A percentile compares a stretch with the other conserved stretches of the same genome.
These are phyloP conservation scores for Clepsis dumicolana DNA, from an alignment of 2,888 invertebrate genomes.

Conservation along the genomic window DNA sequence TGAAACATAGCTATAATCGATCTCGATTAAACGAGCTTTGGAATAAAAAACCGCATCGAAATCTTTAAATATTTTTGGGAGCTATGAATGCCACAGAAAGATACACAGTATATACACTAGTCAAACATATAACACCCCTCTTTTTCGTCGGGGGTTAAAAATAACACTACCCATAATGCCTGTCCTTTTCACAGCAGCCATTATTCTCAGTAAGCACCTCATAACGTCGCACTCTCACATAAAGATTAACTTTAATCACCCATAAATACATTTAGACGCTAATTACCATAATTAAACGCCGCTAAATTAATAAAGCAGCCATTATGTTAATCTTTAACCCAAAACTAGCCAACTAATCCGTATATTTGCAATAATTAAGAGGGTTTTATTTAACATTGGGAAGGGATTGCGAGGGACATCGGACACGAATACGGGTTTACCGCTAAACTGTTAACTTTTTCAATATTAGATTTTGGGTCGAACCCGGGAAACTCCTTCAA, in stretches of 20 bases:
- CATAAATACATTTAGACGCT: neutral
- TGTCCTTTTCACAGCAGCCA: neutral
- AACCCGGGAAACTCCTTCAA: no score
- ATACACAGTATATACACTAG: no score
- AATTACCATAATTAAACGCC: slow-evolving; percentile 4
- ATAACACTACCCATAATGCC: no score
- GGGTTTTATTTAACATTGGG: slow-evolving; percentile 2
- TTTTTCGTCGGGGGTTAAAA: no score
- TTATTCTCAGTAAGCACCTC: neutral
- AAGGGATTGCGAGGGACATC: neutral
- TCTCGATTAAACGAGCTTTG: no score
- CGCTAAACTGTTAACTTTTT: neutral
- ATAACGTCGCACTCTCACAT: slow-evolving; percentile 3
- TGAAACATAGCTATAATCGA: no score
- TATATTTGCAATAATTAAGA: slow-evolving; percentile 6
- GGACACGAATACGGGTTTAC: neutral
- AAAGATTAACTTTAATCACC: neutral
- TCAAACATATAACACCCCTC: no score
- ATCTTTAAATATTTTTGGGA: no score
- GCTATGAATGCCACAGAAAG: no score
- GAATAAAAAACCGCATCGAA: no score
- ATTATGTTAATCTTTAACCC: slow-evolving; percentile 8
- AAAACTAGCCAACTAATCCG: neutral
- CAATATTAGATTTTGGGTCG: no score
- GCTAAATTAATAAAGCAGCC: slow-evolving; percentile 4